Evolutionary conservation across 2,797 vertebrate genomes (phyloP).

Genomic region (Pogonophryne albipinna): DNA sequence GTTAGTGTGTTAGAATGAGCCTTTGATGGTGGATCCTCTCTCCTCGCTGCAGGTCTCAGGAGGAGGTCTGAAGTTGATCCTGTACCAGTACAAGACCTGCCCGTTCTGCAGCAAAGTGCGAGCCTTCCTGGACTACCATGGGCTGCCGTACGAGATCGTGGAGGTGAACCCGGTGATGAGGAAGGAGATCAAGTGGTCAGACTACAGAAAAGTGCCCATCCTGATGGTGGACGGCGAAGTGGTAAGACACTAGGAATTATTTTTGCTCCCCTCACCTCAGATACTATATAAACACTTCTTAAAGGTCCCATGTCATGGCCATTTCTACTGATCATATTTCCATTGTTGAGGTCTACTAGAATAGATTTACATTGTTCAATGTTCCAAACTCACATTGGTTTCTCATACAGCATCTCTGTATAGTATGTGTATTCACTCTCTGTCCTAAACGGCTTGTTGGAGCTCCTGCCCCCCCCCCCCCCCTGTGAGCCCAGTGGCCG

Average conservation of each 20-base stretch:
- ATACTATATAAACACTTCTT: not conserved
- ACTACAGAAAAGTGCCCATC: conserved; percentile 97
- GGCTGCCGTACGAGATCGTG: conserved; percentile 91
- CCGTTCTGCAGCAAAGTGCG: conserved; percentile 99
- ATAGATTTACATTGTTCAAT: no score
- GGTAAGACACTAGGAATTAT: conserved; percentile 81
- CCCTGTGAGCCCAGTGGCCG: no score
- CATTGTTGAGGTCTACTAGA: no score
- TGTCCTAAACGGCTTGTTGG: no score
- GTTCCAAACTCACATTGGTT: no score
- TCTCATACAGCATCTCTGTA: no score
- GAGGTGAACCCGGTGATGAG: conserved; percentile 97
- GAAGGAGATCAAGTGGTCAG: conserved; percentile 95
- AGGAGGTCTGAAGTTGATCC: conserved; percentile 83
- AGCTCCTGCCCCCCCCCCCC: no score
- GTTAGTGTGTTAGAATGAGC: no score
- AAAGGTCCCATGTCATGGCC: not conserved
- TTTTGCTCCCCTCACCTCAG: not conserved
- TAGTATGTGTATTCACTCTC: no score
- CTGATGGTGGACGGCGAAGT: conserved; percentile 86
- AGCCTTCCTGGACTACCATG: conserved; percentile 94
- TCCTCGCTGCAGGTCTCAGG: conserved; percentile 60
- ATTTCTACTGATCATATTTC: no score
- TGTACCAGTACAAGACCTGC: conserved; percentile 98
- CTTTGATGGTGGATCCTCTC: not conserved